Evolutionary conservation across 1,140 invertebrate species (phyloP).

Genomic region (Linepithema humile): DNA sequence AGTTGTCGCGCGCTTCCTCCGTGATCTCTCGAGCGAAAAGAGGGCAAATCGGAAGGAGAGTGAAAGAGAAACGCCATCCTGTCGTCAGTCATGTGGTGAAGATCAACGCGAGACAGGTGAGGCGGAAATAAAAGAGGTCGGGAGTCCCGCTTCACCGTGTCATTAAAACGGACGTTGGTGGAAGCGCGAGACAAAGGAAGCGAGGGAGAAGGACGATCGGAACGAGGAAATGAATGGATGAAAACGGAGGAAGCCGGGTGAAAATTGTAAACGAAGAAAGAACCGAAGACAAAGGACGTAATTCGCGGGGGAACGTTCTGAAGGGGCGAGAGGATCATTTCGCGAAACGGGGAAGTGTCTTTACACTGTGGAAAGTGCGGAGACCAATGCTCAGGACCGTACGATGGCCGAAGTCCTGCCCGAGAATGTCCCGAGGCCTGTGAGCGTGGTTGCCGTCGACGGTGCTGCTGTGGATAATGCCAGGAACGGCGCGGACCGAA

Average conservation of each 20-base stretch:
- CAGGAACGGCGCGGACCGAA: conserved; percentile 44
- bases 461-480: conserved; percentile 66
- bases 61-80: neutral
- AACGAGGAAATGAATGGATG: conserved; percentile 3
- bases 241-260: neutral
- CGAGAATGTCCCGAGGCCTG: conserved; percentile 81
- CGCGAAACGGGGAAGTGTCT: conserved; percentile 40
- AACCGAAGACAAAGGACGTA: neutral
- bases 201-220: no score
- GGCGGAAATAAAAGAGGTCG: neutral
- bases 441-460: conserved; percentile 81
- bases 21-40: neutral
- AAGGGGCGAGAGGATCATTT: neutral
- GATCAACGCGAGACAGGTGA: neutral
- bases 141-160: neutral
- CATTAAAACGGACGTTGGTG: neutral
- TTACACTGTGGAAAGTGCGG: conserved; percentile 70
- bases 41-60: neutral
- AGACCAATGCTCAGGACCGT: conserved; percentile 79
- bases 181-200: neutral
- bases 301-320: neutral
- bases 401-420: conserved; percentile 82
- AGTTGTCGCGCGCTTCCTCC: neutral
- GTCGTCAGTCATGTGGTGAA: neutral
- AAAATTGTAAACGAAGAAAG: neutral